Conservation (phyloP, 1,140 invertebrate genomes). For the Drosophila murphyi region DNA sequence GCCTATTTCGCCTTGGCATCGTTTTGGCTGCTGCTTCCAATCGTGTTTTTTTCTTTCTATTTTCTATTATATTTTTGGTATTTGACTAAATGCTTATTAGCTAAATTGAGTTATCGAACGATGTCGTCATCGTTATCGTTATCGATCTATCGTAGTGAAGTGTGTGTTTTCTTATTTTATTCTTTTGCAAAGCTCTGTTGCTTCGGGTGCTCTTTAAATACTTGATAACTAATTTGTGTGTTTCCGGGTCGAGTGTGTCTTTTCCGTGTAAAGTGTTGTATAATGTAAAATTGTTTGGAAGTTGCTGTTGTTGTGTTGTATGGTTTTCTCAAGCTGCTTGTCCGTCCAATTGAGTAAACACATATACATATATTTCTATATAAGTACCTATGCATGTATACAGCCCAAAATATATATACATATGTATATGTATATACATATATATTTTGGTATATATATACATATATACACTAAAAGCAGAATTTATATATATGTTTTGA, state of each 20-base stretch:
- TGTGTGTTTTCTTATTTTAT: not conserved
- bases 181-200: not conserved
- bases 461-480: conserved; percentile 21
- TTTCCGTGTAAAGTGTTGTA: conserved; percentile 33
- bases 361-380: conserved; percentile 30
- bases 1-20: conserved; percentile 29
- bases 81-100: conserved; percentile 32
- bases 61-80: not conserved
- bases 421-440: not conserved
- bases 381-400: conserved; percentile 21
- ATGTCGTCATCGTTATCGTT: conserved; percentile 16
- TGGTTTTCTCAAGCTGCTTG: conserved; percentile 14
- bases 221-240: conserved; percentile 2
- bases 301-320: conserved; percentile 33
- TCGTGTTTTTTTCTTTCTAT: not conserved
- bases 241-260: not conserved
- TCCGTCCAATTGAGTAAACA: conserved; percentile 22
- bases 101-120: conserved; percentile 39
- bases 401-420: not conserved
- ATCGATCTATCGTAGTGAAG: conserved; percentile 7
- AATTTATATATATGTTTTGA: conserved; percentile 48
- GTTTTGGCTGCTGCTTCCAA: conserved; percentile 26
- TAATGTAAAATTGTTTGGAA: conserved; percentile 72
- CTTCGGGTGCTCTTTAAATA: conserved; percentile 1
- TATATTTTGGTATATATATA: conserved; percentile 12